Evolutionary conservation across 2,797 vertebrate genomes (phyloP), one percentile per base, ranked within the genome.

Genomic region (Natrix natrix): DNA sequence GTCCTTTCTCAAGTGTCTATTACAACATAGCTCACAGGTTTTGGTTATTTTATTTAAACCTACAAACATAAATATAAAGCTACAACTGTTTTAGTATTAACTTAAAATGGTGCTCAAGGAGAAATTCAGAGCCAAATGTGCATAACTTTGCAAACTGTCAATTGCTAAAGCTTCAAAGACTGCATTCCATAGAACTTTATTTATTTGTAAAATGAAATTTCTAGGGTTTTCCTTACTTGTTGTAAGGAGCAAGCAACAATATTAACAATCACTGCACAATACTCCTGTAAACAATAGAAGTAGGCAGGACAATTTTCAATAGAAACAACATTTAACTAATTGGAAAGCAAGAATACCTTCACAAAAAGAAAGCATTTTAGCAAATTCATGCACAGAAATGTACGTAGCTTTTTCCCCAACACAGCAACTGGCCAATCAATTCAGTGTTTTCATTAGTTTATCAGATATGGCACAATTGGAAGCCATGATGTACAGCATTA

Each of bases 121-220:
- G 54, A 95, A 95, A 94, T 91, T 93, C 43, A 56, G 28, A 89
- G 88, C 93, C 87, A 95, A 95, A 95, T 86, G 96, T 90, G 52
- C 55, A 87, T 57, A 83, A 94, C 74, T 61, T 66, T 91, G 16
- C 43, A 92, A 91, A 91, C 28, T 92, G 12, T 88, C 54, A 69
- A 93, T 83, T 57, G 48, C 94, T 88, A 91, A 61, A 94, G 87
- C n/a, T 91, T 91, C 4, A n/a, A 92, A 94, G 86, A 26, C 8
- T 32, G n/a, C 17, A 60, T 28, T 88, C 48, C 61, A 55, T 63
- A 63, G 66, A 2, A 13, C 0, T 87, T 48, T 83, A 48, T 83
- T 12, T 20, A 48, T 20, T 83, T 83, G 43, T 83, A 83, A 83
- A 24, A 83, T 22, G 20, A 10, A 83, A 22, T 83, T 48, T 13